Evolutionary conservation across 2,113 vertebrate genomes (phyloP).

Genomic region (Catharus fuscescens): DNA sequence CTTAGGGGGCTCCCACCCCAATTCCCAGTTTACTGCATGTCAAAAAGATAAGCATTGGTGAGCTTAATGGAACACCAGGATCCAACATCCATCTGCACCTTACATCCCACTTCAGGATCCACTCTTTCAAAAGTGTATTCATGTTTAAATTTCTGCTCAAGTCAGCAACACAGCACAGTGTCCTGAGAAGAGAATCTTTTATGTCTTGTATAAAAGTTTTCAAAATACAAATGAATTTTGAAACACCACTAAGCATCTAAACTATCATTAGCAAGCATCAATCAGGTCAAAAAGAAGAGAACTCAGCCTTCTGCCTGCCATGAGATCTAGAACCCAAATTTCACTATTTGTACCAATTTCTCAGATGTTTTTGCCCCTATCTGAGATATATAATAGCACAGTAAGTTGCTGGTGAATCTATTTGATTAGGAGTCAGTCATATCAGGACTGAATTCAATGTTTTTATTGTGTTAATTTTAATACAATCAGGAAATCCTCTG

Average conservation of each 20-base stretch:
- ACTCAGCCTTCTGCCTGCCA: background rate
- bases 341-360: background rate
- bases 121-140: background rate
- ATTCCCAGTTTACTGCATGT: background rate
- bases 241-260: background rate
- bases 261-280: background rate
- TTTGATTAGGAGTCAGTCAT: background rate
- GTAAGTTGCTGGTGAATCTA: background rate
- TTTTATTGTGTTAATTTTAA: background rate
- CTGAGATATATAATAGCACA: background rate
- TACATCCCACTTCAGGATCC: background rate
- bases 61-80: background rate
- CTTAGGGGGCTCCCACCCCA: background rate
- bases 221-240: background rate
- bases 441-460: background rate
- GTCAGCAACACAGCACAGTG: background rate
- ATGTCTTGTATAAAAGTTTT: background rate
- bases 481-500: background rate
- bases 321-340: background rate
- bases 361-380: background rate
- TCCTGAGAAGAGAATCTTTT: background rate
- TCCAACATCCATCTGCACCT: background rate
- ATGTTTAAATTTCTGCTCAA: background rate
- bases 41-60: background rate
- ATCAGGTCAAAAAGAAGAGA: background rate